Percentiles rank a stretch among this genome's conserved stretches.
Conservation (phyloP, 2,888 invertebrate species). For the Heliconius erato region DNA sequence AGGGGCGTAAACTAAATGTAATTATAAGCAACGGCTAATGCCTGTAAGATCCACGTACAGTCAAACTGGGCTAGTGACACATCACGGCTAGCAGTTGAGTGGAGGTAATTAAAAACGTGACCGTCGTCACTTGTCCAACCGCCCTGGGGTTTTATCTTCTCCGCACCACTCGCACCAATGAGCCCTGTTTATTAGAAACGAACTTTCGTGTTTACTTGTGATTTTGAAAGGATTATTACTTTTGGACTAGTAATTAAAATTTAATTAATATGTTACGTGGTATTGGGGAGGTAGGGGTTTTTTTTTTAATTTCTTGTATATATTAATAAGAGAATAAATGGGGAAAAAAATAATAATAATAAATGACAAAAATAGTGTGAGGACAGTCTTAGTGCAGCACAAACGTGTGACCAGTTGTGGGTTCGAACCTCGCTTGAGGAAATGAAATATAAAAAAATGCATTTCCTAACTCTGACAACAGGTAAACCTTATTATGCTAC, state of each 20-base stretch:
- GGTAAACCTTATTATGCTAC: too few species aligned
- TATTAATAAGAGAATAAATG: not conserved
- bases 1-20: not conserved
- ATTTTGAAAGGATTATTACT: constrained; percentile 39
- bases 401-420: too few species aligned
- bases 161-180: constrained; percentile 69
- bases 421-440: too few species aligned
- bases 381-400: not conserved
- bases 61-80: constrained; percentile 67
- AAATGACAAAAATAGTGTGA: not conserved
- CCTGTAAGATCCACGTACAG: constrained; percentile 25
- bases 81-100: constrained; percentile 72
- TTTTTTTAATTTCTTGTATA: not conserved
- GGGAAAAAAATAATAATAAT: too few species aligned
- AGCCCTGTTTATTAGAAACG: constrained; percentile 76
- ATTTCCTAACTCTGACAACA: too few species aligned
- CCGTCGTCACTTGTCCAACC: constrained; percentile 82
- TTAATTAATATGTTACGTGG: constrained; percentile 1
- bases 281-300: not conserved
- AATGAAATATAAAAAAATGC: too few species aligned
- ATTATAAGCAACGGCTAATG: not conserved
- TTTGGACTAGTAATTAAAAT: constrained; percentile 20
- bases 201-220: constrained; percentile 51
- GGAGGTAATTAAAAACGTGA: constrained; percentile 85
- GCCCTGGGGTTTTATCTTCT: constrained; percentile 82